Base-by-base conservation (phyloP, 2,888 invertebrate genomes). In the Carcina quercana region DNA sequence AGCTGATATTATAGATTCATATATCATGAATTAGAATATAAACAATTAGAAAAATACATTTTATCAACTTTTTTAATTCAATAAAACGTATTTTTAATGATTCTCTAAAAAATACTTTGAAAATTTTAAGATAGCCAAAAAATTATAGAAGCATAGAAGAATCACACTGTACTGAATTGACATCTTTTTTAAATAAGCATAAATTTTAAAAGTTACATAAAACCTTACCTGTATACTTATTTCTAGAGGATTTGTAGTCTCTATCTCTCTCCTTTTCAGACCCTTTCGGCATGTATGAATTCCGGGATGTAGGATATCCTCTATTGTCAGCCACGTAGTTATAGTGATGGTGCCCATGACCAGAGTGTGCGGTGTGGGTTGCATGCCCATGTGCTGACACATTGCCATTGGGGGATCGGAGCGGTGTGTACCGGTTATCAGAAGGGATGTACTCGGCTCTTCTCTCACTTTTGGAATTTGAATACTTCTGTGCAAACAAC, bases 241-340 rank as follows among this genome's bases (percentile, higher is more conserved):
- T 93, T 84, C 93, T 92, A 83, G 89, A 89, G 84, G 88, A 87
- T 87, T 93, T 94, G 83, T 91, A 92, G 91, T 94, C 94, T 89
- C 93, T 90, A 84, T 92, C 94, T 88, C 94, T 93, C 91, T 94
- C 94, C 91, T 91, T 91, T 72, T 89, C 88, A 61, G 88, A 86
- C 70, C 86, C 86, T 85, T 89, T 89, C 72, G 86, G 89, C 64
- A 88, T 67, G 67, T 88, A 88, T 65, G 87, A 85, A 84, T 85
- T 86, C 75, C 91, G 90, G 59, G 89, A 88, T 64, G 82, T 66
- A 65, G 84, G 63, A 78, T 87, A 79, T 76, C 79, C 78, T 70
- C 79, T 75, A 45, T 78, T 76, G 64, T 87, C 71, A 52, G 74
- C 53, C 47, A 68, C 53, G 51, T 78, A 74, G 49, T 59, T 62